These are phyloP conservation scores for Halisarca cf. caerulea DNA, from an alignment of 37 sponge, comb jelly and placozoan species.

Conservation along the genomic window DNA sequence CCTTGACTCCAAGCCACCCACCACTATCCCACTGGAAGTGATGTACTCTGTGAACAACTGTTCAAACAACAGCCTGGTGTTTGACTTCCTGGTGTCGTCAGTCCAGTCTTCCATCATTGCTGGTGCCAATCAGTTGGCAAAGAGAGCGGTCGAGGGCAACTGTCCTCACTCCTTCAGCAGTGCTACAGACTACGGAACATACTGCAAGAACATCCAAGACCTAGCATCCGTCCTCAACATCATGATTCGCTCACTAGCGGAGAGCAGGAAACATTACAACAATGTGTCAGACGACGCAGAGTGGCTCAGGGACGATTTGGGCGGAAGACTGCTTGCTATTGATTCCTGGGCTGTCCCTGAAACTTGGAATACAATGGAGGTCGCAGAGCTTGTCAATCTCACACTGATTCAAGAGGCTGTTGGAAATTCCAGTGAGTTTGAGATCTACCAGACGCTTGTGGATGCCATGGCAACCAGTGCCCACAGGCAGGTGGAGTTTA, in stretches of 20 bases:
- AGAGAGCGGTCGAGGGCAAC: no score
- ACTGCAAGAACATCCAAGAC: slow-evolving; percentile 1
- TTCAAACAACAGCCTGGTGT: neutral
- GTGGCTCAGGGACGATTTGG: neutral
- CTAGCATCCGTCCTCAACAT: neutral
- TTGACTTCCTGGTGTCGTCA: slow-evolving; percentile 1
- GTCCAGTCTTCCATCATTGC: neutral
- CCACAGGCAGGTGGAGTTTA: neutral
- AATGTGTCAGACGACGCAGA: neutral
- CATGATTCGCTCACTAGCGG: neutral
- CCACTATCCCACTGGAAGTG: neutral
- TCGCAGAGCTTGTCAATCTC: no score
- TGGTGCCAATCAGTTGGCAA: neutral
- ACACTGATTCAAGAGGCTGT: no score
- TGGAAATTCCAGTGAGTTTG: no score
- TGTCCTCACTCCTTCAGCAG: neutral
- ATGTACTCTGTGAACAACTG: neutral
- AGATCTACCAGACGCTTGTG: no score
- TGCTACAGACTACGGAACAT: neutral
- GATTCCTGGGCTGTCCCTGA: no score
- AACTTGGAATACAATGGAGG: no score
- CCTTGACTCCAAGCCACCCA: neutral
- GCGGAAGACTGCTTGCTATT: no score
- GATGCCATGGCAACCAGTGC: no score
- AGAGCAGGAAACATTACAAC: neutral